Conservation (phyloP, 2,113 vertebrate species). For the Ceyx melanurus region DNA sequence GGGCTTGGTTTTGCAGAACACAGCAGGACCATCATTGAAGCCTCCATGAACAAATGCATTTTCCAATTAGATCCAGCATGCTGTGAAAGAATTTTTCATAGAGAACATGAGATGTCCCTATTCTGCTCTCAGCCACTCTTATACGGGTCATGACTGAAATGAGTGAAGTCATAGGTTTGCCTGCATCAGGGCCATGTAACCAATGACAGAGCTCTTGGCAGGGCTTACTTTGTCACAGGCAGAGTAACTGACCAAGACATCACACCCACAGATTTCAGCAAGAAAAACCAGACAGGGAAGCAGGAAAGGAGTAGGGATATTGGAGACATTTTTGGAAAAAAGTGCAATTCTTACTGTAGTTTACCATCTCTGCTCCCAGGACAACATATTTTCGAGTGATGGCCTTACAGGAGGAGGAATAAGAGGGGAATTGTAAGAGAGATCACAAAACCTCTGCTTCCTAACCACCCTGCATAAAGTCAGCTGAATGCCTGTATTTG, state of each 20-base stretch:
- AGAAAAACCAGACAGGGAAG: background rate
- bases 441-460: background rate
- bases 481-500: background rate
- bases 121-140: background rate
- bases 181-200: background rate
- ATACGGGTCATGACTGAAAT: background rate
- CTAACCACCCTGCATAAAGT: background rate
- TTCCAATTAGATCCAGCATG: background rate
- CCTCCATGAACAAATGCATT: background rate
- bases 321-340: background rate
- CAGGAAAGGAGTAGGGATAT: background rate
- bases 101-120: background rate
- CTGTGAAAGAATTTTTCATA: background rate
- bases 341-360: background rate
- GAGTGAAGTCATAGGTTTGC: background rate
- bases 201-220: background rate
- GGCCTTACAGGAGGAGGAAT: background rate
- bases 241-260: background rate
- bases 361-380: background rate
- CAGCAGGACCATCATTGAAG: background rate
- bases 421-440: accelerated
- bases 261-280: background rate
- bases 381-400: background rate
- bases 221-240: background rate
- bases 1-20: background rate